These are phyloP conservation scores for Rousettus leschenaultii DNA, from an alignment of 2,113 vertebrate genomes.

Conservation along the genomic window DNA sequence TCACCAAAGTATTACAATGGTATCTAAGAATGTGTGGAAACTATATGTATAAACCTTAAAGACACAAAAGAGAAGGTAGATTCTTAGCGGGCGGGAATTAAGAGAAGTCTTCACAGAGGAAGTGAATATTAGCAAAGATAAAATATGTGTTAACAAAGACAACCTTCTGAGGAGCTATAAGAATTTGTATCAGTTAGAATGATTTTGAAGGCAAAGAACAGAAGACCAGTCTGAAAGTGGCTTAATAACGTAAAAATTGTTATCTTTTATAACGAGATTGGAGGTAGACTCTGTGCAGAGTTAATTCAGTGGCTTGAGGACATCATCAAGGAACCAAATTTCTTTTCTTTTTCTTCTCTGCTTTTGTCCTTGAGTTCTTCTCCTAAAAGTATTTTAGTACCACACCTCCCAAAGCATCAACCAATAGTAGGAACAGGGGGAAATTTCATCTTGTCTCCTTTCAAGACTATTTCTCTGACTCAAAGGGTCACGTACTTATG, in stretches of 20 bases:
- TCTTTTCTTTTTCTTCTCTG: not conserved
- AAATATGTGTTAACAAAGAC: not conserved
- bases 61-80: not conserved
- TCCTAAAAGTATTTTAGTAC: not conserved
- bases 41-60: not conserved
- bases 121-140: not conserved
- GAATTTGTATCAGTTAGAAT: not conserved
- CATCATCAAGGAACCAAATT: not conserved
- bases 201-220: not conserved
- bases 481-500: not conserved
- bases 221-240: not conserved
- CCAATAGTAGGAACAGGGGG: not conserved
- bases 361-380: not conserved
- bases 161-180: not conserved
- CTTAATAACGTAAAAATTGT: not conserved
- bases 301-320: not conserved
- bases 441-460: not conserved
- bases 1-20: not conserved
- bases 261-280: not conserved
- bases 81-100: not conserved
- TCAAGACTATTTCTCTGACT: not conserved
- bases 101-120: not conserved
- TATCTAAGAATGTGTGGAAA: not conserved
- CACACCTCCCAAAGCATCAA: not conserved
- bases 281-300: not conserved